Base-by-base conservation (phyloP, 2,888 invertebrate species). In the Anarsia innoxiella region DNA sequence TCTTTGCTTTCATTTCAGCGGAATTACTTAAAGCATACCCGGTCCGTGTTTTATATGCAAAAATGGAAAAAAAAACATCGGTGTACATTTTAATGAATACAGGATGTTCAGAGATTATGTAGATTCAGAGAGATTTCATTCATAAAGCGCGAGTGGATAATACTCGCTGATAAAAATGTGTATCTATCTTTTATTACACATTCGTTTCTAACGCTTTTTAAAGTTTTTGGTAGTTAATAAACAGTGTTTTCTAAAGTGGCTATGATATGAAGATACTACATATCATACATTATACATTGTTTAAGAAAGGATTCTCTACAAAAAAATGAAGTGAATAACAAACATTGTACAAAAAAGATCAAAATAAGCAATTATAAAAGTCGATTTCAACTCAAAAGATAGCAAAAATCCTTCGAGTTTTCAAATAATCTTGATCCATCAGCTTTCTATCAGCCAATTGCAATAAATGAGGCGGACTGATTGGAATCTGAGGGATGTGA, bases 401-500 rank as follows among this genome's bases (percentile, higher is more conserved):
- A 19, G 3, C 2, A 25, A 25, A 25, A 25, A 25, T 4, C n/a
- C 2, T 25, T 32, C 31, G 12, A 32, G 23, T 32, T 23, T 12
- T n/a, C 6, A 15, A 67, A 66, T 67, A 66, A 60, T 63, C 56
- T 60, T 64, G 23, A 19, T 9, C 6, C 31, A 23, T 19, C 10
- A 4, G 14, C 31, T n/a, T n/a, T n/a, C 65, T 56, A 61, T 71
- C 72, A 66, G 65, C 59, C 71, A 68, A 70, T 71, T 69, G 70
- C 71, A 64, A 70, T 73, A 73, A 71, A 69, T 69, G 73, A 71
- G 62, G 59, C 59, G 58, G 58, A 57, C 70, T 74, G 73, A 73
- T 74, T 74, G 73, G 66, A 70, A 70, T 70, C 66, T 66, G 66
- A 66, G 64, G 64, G 61, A 66, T 66, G 64, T 54, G 58, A 61